phyloP scores from a whole-genome alignment of 53 echinoderm and acorn worm genomes.

The Stichopus horrens region DNA sequence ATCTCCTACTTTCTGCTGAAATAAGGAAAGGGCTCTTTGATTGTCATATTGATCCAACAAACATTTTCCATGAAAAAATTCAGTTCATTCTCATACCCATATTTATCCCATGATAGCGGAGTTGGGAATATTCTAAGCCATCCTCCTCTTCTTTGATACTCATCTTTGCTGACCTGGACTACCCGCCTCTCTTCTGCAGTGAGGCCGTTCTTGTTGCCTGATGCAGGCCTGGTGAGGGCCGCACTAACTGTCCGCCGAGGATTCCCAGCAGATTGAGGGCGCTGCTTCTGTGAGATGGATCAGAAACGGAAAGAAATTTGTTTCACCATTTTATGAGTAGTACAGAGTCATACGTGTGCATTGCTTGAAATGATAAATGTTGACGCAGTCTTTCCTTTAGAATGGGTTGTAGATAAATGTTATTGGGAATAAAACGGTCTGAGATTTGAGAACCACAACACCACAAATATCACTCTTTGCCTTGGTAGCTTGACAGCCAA shows the following conservation, averaged over 20 bases:
- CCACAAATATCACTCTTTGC: too few species aligned
- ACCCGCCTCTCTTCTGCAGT: constrained; percentile 84
- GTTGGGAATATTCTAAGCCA: constrained; percentile 91
- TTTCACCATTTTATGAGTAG: too few species aligned
- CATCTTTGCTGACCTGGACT: constrained; percentile 86
- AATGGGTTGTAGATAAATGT: too few species aligned
- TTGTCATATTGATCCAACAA: background rate
- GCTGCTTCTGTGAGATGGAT: constrained; percentile 64
- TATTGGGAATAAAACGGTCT: too few species aligned
- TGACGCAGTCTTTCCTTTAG: too few species aligned
- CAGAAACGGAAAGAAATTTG: background rate
- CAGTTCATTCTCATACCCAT: constrained; percentile 66
- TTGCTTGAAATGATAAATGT: too few species aligned
- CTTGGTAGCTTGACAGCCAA: too few species aligned
- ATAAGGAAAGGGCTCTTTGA: too few species aligned
- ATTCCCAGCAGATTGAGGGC: constrained; percentile 90
- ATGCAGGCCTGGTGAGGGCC: constrained; percentile 59
- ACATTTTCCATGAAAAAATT: background rate
- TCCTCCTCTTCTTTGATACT: constrained; percentile 86
- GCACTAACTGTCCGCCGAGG: constrained; percentile 45
- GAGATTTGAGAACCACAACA: too few species aligned
- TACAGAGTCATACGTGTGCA: too few species aligned
- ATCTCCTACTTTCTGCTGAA: too few species aligned
- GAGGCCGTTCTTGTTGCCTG: constrained; percentile 69
- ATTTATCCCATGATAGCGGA: constrained; percentile 84